Base-by-base conservation (phyloP, 1,140 invertebrate genomes). In the Ylistrum balloti region DNA sequence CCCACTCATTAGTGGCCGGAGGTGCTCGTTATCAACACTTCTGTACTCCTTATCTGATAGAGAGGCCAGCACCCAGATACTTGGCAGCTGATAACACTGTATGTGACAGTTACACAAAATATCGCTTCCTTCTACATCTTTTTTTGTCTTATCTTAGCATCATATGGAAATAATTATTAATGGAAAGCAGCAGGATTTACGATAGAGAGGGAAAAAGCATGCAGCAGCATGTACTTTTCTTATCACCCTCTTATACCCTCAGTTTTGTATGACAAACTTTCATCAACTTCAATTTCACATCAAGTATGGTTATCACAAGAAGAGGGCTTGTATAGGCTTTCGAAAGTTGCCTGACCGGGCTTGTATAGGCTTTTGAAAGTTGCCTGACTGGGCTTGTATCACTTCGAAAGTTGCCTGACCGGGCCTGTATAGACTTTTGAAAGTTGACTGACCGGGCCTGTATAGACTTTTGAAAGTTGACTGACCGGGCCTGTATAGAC, bases 91-190 rank as follows among this genome's bases (percentile, higher is more conserved):
- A 74, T 74, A 74, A 74, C 20, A n/a, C 56, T n/a, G 1, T 74
- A 74, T 9, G 56, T 74, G 56, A 74, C 56, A 74, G 56, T 74
- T 74, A 74, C 56, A 74, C 56, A 74, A 74, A 74, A 74, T 74
- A 74, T 74, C n/a, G n/a, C 28, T 28, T 74, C 56, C 2, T 74
- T 74, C 56, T 74, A 74, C 56, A 28, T 74, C 56, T n/a, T 74
- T 74, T 74, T 28, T 17, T 74, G 11, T 74, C 56, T 74, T 74
- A 74, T 74, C 56, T 74, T 11, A 5, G 56, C 28, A 74, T 74
- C 56, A 74, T 74, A 11, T 74, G 56, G 20, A 17, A 74, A 74
- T 74, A 74, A 74, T 74, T 74, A 74, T 74, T 74, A 74, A 74
- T 74, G 56, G 56, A 74, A 74, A 74, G 28, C 17, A n/a, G 56